A percentile compares a stretch with the other conserved stretches of the same genome.
phyloP scores from a whole-genome alignment of 1,140 invertebrate genomes.

The Lordiphosa stackelbergi region DNA sequence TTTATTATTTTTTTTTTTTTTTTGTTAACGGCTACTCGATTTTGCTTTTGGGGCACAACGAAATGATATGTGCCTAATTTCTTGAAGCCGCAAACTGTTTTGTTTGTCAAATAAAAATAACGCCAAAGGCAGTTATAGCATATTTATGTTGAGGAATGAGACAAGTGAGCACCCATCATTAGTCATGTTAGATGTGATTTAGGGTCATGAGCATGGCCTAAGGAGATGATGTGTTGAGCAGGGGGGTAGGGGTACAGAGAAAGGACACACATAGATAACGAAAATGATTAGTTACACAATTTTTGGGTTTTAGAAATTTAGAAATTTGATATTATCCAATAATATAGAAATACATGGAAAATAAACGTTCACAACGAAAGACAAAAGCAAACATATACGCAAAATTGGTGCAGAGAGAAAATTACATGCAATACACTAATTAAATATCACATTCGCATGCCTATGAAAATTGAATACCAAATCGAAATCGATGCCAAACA shows the following conservation, averaged over 20 bases:
- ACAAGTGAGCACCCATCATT: constrained; percentile 22
- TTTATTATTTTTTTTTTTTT: constrained; percentile 31
- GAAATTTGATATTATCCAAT: too few species aligned
- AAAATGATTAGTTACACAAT: too few species aligned
- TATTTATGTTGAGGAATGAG: not conserved
- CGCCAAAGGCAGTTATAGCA: constrained; percentile 22
- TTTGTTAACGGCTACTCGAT: constrained; percentile 43
- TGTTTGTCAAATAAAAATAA: constrained; percentile 48
- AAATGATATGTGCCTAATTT: constrained; percentile 31
- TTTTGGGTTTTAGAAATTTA: too few species aligned
- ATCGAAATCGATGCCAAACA: constrained; percentile 25
- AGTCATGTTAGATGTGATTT: too few species aligned
- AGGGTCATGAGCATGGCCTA: too few species aligned
- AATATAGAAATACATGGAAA: not conserved
- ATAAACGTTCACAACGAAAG: constrained; percentile 7
- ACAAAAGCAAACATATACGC: constrained; percentile 20
- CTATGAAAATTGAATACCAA: constrained; percentile 47
- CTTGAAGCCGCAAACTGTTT: constrained; percentile 8
- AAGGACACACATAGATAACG: too few species aligned
- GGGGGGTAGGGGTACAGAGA: too few species aligned
- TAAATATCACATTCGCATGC: constrained; percentile 27
- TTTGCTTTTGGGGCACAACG: constrained; percentile 24
- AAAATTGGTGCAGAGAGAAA: constrained; percentile 34
- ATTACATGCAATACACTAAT: constrained; percentile 40
- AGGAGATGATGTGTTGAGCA: too few species aligned